Conservation (phyloP, 2,888 invertebrate genomes). For the Tineola bisselliella region DNA sequence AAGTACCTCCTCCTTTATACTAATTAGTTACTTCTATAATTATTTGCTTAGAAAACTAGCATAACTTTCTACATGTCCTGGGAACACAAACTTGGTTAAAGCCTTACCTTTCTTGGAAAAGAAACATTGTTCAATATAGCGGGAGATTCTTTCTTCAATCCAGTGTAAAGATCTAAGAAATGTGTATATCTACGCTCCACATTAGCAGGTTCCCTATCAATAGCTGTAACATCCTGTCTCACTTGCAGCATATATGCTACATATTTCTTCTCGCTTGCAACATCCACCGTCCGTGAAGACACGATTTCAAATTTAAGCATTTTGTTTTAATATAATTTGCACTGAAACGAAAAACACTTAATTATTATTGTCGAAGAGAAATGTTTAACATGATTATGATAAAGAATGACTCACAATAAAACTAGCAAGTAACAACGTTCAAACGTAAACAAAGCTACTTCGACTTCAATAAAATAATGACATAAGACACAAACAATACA, state of each 20-base stretch:
- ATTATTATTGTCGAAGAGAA: neutral
- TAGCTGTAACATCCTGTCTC: constrained; percentile 64
- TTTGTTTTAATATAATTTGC: neutral
- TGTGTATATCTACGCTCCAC: constrained; percentile 79
- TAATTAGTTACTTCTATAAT: too few species aligned
- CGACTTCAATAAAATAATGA: too few species aligned
- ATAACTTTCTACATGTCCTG: too few species aligned
- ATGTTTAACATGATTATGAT: neutral
- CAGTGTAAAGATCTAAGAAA: constrained; percentile 72
- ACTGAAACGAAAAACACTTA: neutral
- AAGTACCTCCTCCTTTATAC: too few species aligned
- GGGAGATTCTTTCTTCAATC: constrained; percentile 69
- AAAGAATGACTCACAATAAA: neutral
- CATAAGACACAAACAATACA: too few species aligned
- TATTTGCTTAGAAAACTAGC: too few species aligned
- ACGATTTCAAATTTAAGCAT: constrained; percentile 73
- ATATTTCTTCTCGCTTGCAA: constrained; percentile 72
- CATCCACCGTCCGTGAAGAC: constrained; percentile 71
- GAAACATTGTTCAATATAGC: constrained; percentile 56
- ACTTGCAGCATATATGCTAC: constrained; percentile 76
- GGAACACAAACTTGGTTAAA: neutral
- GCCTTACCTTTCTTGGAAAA: constrained; percentile 75
- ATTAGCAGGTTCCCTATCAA: constrained; percentile 70
- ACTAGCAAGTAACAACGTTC: too few species aligned
- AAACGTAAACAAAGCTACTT: too few species aligned